Evolutionary conservation across 2,797 vertebrate species (phyloP).

Genomic region (Enteromius paludinosus): DNA sequence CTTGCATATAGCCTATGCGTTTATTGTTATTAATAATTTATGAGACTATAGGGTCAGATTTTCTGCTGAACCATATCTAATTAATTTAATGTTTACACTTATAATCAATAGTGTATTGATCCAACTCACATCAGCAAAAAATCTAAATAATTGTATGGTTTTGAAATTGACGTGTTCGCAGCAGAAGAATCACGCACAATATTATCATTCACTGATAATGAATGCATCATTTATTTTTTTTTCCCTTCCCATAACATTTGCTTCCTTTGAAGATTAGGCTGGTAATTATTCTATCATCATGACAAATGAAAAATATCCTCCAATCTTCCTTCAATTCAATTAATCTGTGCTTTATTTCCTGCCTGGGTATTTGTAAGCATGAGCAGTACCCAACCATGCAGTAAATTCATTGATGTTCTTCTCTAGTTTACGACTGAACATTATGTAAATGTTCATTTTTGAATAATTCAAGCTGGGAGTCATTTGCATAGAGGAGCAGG

Average conservation of each 20-base stretch:
- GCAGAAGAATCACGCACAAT: slow-evolving; percentile 32
- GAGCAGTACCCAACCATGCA: slow-evolving; percentile 61
- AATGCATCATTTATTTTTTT: slow-evolving; percentile 40
- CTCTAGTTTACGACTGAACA: slow-evolving; percentile 59
- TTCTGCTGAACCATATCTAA: slow-evolving; percentile 7
- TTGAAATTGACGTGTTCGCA: neutral
- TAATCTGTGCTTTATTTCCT: slow-evolving; percentile 59
- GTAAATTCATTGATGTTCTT: slow-evolving; percentile 62
- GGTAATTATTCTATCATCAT: slow-evolving; percentile 61
- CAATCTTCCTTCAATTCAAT: slow-evolving; percentile 58
- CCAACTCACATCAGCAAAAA: slow-evolving; percentile 18
- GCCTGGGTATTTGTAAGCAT: slow-evolving; percentile 57
- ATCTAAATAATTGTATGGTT: slow-evolving; percentile 1
- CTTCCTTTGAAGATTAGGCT: slow-evolving; percentile 59
- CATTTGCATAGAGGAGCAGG: slow-evolving; percentile 51
- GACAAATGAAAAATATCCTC: slow-evolving; percentile 60
- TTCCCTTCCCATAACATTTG: slow-evolving; percentile 56
- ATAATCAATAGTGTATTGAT: slow-evolving; percentile 33
- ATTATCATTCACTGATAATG: slow-evolving; percentile 46
- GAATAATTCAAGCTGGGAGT: slow-evolving; percentile 59
- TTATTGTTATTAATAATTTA: slow-evolving; percentile 27
- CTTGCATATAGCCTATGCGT: neutral
- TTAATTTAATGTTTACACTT: slow-evolving; percentile 40
- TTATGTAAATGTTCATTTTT: slow-evolving; percentile 64
- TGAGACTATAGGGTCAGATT: slow-evolving; percentile 18